Percentiles rank a stretch among this genome's conserved stretches.
These are phyloP conservation scores for Eueides isabella DNA, from an alignment of 1,140 invertebrate species.

Conservation along the genomic window DNA sequence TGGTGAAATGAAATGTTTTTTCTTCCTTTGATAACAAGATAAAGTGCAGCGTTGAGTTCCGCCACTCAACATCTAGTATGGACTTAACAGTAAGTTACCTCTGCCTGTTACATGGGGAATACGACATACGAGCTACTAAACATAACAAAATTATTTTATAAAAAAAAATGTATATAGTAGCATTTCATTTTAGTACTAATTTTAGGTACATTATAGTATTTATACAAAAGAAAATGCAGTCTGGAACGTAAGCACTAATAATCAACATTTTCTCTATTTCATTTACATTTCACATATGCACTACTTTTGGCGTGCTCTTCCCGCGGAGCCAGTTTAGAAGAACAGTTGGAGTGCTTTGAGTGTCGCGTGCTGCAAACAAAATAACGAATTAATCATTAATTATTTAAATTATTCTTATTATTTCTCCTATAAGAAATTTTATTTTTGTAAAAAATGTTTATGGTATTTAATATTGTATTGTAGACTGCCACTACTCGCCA, in stretches of 20 bases:
- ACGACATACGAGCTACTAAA: too few species aligned
- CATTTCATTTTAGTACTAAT: background rate
- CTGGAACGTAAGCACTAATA: slow-evolving; percentile 21
- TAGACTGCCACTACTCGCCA: too few species aligned
- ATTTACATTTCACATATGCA: slow-evolving; percentile 78
- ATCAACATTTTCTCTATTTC: slow-evolving; percentile 8
- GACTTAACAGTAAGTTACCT: too few species aligned
- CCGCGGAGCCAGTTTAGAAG: slow-evolving; percentile 91
- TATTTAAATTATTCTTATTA: background rate
- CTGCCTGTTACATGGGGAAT: too few species aligned
- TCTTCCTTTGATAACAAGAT: too few species aligned
- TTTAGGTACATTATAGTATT: background rate
- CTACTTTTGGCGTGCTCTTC: slow-evolving; percentile 83
- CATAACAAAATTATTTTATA: background rate
- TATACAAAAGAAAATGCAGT: slow-evolving; percentile 5
- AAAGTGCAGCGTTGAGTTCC: too few species aligned
- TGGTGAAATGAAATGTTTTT: too few species aligned
- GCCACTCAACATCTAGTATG: too few species aligned
- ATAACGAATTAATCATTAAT: slow-evolving; percentile 37
- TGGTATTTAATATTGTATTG: too few species aligned
- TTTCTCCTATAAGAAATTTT: too few species aligned
- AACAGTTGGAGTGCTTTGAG: slow-evolving; percentile 89
- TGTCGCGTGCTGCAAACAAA: slow-evolving; percentile 86
- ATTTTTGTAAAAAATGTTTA: too few species aligned
- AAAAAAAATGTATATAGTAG: background rate